phyloP scores from a whole-genome alignment of 2,797 vertebrate genomes.

The Tragelaphus oryx region DNA sequence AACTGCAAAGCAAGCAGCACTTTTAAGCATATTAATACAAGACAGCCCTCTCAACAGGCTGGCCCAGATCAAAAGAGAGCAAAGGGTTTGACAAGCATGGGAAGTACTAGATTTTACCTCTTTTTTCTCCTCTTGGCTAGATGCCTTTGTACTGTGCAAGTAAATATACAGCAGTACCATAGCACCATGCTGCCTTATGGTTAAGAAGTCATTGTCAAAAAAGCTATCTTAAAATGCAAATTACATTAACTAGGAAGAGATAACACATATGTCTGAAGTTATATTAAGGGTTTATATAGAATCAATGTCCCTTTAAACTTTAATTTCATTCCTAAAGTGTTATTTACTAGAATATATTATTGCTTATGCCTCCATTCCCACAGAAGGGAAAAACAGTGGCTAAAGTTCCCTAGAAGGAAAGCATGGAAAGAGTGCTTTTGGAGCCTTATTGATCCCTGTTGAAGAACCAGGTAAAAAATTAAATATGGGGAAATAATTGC shows the following conservation, averaged over 20 bases:
- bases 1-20: neutral
- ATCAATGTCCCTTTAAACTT: neutral
- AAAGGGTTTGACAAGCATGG: neutral
- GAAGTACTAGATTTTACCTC: neutral
- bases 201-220: neutral
- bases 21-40: neutral
- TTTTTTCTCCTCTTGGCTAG: neutral
- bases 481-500: neutral
- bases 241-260: neutral
- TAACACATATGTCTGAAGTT: neutral
- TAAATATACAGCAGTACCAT: neutral
- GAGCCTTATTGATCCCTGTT: neutral
- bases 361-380: neutral
- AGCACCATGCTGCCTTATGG: neutral
- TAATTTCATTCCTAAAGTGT: neutral
- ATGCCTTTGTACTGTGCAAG: neutral
- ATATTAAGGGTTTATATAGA: neutral
- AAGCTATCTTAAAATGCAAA: neutral
- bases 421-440: neutral
- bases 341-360: neutral
- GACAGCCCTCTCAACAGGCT: neutral
- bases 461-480: neutral
- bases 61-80: neutral
- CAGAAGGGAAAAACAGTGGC: neutral
- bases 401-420: neutral